Base-by-base conservation (phyloP, 2,113 vertebrate species). In the Cynocephalus volans region DNA sequence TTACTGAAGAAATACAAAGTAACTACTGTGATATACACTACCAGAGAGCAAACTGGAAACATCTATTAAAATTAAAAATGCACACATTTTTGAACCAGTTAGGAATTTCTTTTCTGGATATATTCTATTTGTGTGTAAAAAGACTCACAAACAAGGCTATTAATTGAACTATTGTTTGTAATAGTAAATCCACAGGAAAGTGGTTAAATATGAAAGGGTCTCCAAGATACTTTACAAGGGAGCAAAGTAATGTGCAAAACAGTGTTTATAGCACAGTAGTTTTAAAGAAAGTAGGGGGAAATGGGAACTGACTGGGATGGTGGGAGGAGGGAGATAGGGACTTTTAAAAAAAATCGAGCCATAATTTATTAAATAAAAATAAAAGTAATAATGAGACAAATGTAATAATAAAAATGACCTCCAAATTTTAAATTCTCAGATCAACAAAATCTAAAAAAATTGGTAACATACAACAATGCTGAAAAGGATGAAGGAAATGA, bases 371-470 rank as follows among this genome's bases (percentile, higher is more conserved):
- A 80, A 97, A 41, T 41, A 41, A 88, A 89, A 26, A 28, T 76
- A 90, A 77, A 64, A 52, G 24, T 91, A 91, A 95, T 87, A 91
- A 88, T 82, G 48, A 77, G 21, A 36, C 75, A 58, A 41, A 41
- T 41, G 41, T 41, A 41, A 41, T 41, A 41, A 41, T 41, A 41
- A 41, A 41, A 41, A 41, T 41, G 41, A 41, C 3, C 41, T 4
- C 41, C 41, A 64, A 82, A 31, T 72, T 81, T 76, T 70, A 82
- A 87, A 2, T 10, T 82, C 75, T 54, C 70, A 62, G 50, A 84
- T 73, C 4, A 91, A 52, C 76, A 87, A 95, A 96, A 81, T 21
- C 69, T 93, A 80, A 23, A 81, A 76, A 65, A 18, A 75, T 0
- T 52, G 33, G 17, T 28, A 77, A 52, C 69, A 83, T 72, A 54